Evolutionary conservation across 2,113 vertebrate genomes (phyloP), one percentile per base, ranked within the genome.

Genomic region (Eonycteris spelaea): DNA sequence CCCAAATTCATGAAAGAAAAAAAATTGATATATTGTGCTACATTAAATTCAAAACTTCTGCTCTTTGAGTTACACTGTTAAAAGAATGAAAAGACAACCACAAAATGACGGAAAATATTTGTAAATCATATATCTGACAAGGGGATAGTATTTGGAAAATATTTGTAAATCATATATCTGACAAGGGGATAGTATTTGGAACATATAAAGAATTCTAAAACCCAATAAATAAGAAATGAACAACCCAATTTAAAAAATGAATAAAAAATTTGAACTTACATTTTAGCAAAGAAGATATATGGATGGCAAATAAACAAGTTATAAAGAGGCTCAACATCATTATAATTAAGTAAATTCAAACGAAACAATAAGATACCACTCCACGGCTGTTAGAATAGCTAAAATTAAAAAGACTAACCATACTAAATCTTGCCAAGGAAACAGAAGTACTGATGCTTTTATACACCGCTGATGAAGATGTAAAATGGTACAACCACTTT

Each of bases 181-280:
- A 87, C 40, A 43, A 92, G 53, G 43, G 14, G 55, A 65, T 82
- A 74, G 0, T 38, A 80, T 89, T 68, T 24, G 74, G 73, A 84
- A 71, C 74, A 61, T 40, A 53, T n/a, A 79, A 84, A 89, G 43
- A 93, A 57, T 33, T 79, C 26, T 90, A 70, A 90, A 95, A 93
- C 26, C 55, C 26, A 78, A 28, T 83, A 59, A 59, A 78, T 85
- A 28, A 79, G n/a, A 78, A 79, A 28, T 51, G 26, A 85, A 74
- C 12, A 74, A 45, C 22, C 61, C 45, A 26, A 26, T 43, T 85
- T 28, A 57, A 28, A 2, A 73, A 82, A 51, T 40, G 28, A 61
- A 51, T 79, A 43, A 24, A 61, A 84, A 26, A 63, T 67, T 74
- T 93, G n/a, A 91, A 78, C 63, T 53, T 59, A 73, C 16, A 91